phyloP scores from a whole-genome alignment of 1,140 invertebrate species.

The Dendroctonus valens region DNA sequence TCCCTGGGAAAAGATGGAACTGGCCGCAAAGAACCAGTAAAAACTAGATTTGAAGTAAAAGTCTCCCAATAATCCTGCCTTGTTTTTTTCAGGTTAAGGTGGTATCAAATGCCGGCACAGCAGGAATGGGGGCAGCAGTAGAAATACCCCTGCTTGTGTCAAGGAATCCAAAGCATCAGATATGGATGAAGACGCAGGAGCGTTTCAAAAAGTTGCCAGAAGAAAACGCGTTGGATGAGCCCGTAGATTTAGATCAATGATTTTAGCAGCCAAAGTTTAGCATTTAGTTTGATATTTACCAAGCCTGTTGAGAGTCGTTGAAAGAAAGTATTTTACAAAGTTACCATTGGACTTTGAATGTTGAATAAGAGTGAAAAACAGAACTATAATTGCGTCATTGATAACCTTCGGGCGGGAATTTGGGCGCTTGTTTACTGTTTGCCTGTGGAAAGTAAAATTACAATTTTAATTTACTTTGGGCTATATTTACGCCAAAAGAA shows the following conservation, averaged over 20 bases:
- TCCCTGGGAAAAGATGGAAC: conserved; percentile 72
- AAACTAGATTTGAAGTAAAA: conserved; percentile 40
- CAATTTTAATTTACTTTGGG: too few relatives aligned
- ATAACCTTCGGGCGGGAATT: too few relatives aligned
- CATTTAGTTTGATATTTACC: too few relatives aligned
- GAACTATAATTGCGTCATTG: too few relatives aligned
- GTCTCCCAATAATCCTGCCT: not conserved
- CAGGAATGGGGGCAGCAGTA: conserved; percentile 38
- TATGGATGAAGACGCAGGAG: conserved; percentile 52
- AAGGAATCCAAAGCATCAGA: conserved; percentile 46
- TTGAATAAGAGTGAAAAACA: too few relatives aligned
- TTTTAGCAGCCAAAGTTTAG: not conserved
- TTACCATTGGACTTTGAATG: too few relatives aligned
- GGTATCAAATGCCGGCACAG: conserved; percentile 40
- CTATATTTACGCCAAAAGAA: too few relatives aligned
- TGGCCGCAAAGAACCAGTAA: conserved; percentile 80
- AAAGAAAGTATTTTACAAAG: too few relatives aligned
- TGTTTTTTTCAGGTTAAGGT: conserved; percentile 36
- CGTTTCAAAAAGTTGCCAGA: conserved; percentile 50
- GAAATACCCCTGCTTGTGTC: not conserved
- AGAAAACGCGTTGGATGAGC: conserved; percentile 32
- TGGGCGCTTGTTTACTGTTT: too few relatives aligned
- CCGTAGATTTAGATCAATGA: conserved; percentile 13
- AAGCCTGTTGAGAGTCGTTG: too few relatives aligned
- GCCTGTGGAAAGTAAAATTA: too few relatives aligned